Evolutionary conservation across 2,113 vertebrate genomes (phyloP).

Genomic region (Alligator sinensis): DNA sequence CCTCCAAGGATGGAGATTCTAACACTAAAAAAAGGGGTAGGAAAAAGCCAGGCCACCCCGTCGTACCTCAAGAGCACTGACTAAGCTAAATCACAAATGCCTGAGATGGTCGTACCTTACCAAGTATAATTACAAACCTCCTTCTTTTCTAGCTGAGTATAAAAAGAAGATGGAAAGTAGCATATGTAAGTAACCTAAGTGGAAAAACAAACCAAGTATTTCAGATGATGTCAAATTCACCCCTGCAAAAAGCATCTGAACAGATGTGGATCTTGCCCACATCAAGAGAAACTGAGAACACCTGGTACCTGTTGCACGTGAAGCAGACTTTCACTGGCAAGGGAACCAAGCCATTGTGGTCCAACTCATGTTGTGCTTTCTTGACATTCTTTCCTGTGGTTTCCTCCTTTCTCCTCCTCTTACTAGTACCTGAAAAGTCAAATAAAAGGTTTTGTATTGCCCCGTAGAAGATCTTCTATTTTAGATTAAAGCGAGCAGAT

Average conservation of each 20-base stretch:
- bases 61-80: background rate
- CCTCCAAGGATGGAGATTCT: too few relatives aligned
- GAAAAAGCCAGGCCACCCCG: background rate
- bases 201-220: background rate
- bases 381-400: constrained; percentile 93
- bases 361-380: constrained; percentile 94
- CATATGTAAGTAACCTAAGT: too few relatives aligned
- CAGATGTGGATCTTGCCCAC: background rate
- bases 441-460: constrained; percentile 33
- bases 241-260: background rate
- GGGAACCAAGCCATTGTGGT: constrained; percentile 95
- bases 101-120: too few relatives aligned
- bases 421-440: constrained; percentile 92
- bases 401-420: constrained; percentile 95
- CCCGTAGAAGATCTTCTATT: constrained; percentile 14
- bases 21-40: background rate
- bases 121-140: too few relatives aligned
- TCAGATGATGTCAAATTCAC: background rate
- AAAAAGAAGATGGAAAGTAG: background rate
- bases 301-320: constrained; percentile 91
- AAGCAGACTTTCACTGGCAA: constrained; percentile 97
- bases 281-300: background rate
- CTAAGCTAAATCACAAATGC: too few relatives aligned
- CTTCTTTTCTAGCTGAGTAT: background rate
- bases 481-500: constrained; percentile 10